Conservation (phyloP, 2,113 vertebrate genomes). For the Podarcis cretensis region DNA sequence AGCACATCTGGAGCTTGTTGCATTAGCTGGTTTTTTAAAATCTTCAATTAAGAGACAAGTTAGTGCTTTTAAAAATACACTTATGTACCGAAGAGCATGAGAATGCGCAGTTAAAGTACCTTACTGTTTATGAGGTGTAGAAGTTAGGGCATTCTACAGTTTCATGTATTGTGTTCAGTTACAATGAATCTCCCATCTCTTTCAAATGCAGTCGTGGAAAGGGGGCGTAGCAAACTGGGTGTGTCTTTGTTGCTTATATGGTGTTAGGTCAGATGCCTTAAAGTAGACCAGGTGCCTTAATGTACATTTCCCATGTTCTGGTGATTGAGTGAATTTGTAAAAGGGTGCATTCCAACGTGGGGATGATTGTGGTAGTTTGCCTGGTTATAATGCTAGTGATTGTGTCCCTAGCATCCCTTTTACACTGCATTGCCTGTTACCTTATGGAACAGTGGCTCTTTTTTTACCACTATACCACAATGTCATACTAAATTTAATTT, state of each 20-base stretch:
- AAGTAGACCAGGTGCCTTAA: neutral
- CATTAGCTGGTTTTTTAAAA: no score
- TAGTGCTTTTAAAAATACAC: neutral
- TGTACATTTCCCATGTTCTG: neutral
- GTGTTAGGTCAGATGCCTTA: neutral
- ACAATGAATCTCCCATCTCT: neutral
- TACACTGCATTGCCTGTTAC: no score
- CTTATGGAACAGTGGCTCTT: no score
- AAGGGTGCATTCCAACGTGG: neutral
- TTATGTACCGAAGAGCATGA: neutral
- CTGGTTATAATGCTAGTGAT: no score
- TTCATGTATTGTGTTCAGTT: neutral
- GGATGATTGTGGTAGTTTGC: no score
- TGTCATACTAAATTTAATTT: no score
- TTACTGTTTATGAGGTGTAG: no score
- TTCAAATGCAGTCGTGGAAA: neutral
- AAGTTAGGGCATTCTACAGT: no score
- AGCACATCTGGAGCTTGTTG: no score
- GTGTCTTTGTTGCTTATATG: neutral
- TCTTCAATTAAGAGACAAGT: neutral
- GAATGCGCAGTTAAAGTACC: neutral
- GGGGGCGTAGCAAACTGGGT: neutral
- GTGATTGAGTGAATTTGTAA: neutral
- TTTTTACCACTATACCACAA: no score
- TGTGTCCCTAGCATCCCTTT: no score